Conservation (phyloP, 2,888 invertebrate genomes). For the Axea sp. region DNA sequence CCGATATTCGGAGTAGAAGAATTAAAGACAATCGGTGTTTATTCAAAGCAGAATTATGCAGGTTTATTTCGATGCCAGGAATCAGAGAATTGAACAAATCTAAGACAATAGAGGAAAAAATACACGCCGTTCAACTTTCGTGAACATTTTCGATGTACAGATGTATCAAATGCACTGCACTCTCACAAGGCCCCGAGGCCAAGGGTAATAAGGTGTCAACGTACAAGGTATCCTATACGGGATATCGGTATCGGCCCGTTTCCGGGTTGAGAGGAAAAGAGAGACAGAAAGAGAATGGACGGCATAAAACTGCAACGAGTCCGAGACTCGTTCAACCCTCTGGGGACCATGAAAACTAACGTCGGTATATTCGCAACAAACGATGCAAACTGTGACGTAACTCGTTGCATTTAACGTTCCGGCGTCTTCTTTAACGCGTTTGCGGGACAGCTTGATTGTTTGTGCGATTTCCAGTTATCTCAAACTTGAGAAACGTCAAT, state of each 20-base stretch:
- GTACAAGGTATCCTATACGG: constrained; percentile 66
- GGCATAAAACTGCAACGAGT: constrained; percentile 54
- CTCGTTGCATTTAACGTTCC: constrained; percentile 60
- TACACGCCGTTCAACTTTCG: neutral
- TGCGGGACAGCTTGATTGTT: constrained; percentile 49
- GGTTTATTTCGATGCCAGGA: no score
- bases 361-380: constrained; percentile 51
- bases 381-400: constrained; percentile 53
- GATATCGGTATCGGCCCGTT: constrained; percentile 68
- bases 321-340: constrained; percentile 61
- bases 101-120: no score
- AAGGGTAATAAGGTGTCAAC: constrained; percentile 75
- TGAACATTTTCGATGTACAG: constrained; percentile 65
- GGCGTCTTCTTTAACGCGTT: constrained; percentile 46
- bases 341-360: constrained; percentile 60
- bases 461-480: constrained; percentile 38
- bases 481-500: constrained; percentile 32
- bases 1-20: no score
- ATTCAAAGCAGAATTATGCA: no score
- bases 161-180: constrained; percentile 58
- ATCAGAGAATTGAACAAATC: no score
- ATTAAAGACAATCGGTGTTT: no score
- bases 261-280: constrained; percentile 70
- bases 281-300: constrained; percentile 52
- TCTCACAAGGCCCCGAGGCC: constrained; percentile 66